A percentile compares a stretch with the other conserved stretches of the same genome.
phyloP scores from a whole-genome alignment of 2,888 invertebrate species.

The Microctonus aethiopoides region DNA sequence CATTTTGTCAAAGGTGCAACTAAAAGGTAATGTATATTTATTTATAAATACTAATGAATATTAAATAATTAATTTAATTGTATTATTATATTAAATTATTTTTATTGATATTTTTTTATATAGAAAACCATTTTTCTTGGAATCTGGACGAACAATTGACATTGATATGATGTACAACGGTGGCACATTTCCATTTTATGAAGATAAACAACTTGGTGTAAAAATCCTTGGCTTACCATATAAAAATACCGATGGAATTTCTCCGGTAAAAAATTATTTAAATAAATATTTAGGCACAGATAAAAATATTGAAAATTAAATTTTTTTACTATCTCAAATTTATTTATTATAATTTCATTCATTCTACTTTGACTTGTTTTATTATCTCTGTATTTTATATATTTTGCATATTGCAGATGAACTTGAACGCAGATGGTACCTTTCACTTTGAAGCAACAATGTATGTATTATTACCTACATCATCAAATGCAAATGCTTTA shows the following conservation, averaged over 20 bases:
- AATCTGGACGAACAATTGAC: slow-evolving; percentile 54
- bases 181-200: slow-evolving; percentile 72
- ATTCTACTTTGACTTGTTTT: too few species aligned
- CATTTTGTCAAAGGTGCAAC: slow-evolving; percentile 73
- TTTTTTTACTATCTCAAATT: background rate
- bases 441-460: slow-evolving; percentile 65
- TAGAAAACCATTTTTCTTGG: slow-evolving; percentile 71
- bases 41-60: slow-evolving; percentile 34
- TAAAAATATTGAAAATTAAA: background rate
- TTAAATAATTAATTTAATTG: background rate
- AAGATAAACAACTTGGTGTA: slow-evolving; percentile 69
- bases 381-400: background rate
- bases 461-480: slow-evolving; percentile 75
- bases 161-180: slow-evolving; percentile 78
- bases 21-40: slow-evolving; percentile 65
- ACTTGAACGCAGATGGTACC: background rate
- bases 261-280: background rate
- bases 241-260: slow-evolving; percentile 70
- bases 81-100: background rate
- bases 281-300: background rate
- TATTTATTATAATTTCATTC: too few species aligned
- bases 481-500: slow-evolving; percentile 68
- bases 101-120: background rate
- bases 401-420: slow-evolving; percentile 3
- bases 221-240: slow-evolving; percentile 79